phyloP scores from a whole-genome alignment of 2,113 vertebrate species.

The Ptilonorhynchus violaceus region DNA sequence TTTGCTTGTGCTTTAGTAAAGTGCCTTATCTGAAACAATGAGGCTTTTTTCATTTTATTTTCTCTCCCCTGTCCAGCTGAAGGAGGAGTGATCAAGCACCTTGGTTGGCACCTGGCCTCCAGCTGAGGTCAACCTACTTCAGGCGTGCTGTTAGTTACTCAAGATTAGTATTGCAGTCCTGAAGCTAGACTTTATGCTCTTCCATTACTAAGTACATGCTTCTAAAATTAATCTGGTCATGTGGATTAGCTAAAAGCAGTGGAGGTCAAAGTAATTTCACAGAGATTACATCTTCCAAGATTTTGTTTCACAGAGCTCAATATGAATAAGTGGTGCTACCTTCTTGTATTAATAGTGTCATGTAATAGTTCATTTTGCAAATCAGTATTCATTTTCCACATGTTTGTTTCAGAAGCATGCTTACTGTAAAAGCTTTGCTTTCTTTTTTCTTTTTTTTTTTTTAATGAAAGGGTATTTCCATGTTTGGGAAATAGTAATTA shows the following conservation, averaged over 20 bases:
- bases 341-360: neutral
- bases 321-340: neutral
- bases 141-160: neutral
- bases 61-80: neutral
- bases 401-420: neutral
- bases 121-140: neutral
- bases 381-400: neutral
- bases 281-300: neutral
- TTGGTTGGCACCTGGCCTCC: neutral
- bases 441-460: neutral
- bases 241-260: neutral
- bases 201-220: neutral
- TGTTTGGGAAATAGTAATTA: neutral
- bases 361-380: neutral
- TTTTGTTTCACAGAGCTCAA: neutral
- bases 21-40: rapidly evolving
- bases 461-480: neutral
- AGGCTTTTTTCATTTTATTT: neutral
- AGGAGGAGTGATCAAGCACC: neutral
- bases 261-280: neutral
- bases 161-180: neutral
- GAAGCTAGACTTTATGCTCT: neutral
- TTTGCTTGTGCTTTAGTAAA: neutral
- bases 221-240: neutral
- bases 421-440: neutral